Evolutionary conservation across 1,140 invertebrate genomes (phyloP), one percentile per base, ranked within the genome.

Genomic region (Lanistes nyassanus): DNA sequence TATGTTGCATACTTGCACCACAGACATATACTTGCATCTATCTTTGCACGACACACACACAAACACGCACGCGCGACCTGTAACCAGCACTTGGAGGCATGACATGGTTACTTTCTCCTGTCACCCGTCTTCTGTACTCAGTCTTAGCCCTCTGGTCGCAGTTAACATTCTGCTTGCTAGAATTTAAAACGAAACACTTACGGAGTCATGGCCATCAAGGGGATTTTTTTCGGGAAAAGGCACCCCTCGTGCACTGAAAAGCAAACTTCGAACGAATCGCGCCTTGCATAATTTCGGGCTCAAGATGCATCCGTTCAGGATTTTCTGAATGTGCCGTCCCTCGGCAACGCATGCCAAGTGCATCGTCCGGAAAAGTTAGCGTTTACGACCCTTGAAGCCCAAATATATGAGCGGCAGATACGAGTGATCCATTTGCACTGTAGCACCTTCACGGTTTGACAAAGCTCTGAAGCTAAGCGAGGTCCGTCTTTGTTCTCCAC

Each of bases 1-100:
- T 86, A 79, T 60, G 9, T 60, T 3, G 23, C 56, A 31, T 26
- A 60, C 13, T 1, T 31, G 23, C 3, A 60, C 11, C 56, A 60
- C 56, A 60, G 3, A 60, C 11, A 11, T 31, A 23, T 23, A 53
- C 51, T 13, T 23, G 23, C 51, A 53, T 23, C 13, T 23, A 53
- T 23, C 13, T 23, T 13, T 23, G 23, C 51, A 53, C 51, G 23
- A 53, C 51, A 53, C 51, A 53, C 51, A 53, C 51, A 53, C 51
- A 53, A 11, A 53, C 51, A 53, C 51, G 23, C 51, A 53, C 51
- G 23, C 51, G 23, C 51, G 23, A 11, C 13, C 51, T 13, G 13
- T 13, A 11, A 53, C 51, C 13, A 11, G 13, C 26, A 34, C 26
- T n/a, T n/a, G n/a, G n/a, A n/a, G n/a, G n/a, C n/a, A n/a, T n/a